Evolutionary conservation across 2,113 vertebrate genomes (phyloP), one percentile per base, ranked within the genome.

Genomic region (Hystrix cristata): DNA sequence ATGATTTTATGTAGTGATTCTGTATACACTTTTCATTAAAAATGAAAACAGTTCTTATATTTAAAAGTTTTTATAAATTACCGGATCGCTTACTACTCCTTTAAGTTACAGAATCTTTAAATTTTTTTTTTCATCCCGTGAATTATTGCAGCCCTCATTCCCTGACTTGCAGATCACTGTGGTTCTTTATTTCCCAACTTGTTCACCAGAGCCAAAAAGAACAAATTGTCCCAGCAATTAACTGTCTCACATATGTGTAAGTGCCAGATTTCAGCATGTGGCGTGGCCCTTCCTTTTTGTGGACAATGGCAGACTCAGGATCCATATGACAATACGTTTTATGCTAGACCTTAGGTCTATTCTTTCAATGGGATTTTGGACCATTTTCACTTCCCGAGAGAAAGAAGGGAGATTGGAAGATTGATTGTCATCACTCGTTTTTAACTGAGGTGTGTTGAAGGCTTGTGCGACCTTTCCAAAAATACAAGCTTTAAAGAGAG

Each of bases 171-270:
- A 81, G 71, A 89, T 84, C 59, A 71, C 91, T 88, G 71, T 82
- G 71, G 53, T 78, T 82, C 14, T 55, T 90, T 92, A 92, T 88
- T 91, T 93, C 53, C 85, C 65, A 88, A 86, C 79, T 93, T 11
- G 7, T 60, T 92, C 15, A 38, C 59, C 48, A 69, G 65, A 98
- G 82, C 94, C 94, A 96, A 96, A 88, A 60, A 93, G 65, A 97
- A 88, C 84, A 96, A 96, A 90, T 25, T 96, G 91, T 82, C 95
- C 78, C 89, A 94, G 76, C 67, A 69, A 92, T 96, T 95, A 96
- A 93, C 64, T 95, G 60, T 43, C 48, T 97, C 83, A 23, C 85
- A 83, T 86, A 92, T 91, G 95, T 96, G 55, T 71, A 96, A 92
- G 85, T 82, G 72, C 95, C 91, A 86, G 78, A 23, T 86, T 88